phyloP scores from a whole-genome alignment of 2,888 invertebrate genomes.

The Spodoptera littoralis region DNA sequence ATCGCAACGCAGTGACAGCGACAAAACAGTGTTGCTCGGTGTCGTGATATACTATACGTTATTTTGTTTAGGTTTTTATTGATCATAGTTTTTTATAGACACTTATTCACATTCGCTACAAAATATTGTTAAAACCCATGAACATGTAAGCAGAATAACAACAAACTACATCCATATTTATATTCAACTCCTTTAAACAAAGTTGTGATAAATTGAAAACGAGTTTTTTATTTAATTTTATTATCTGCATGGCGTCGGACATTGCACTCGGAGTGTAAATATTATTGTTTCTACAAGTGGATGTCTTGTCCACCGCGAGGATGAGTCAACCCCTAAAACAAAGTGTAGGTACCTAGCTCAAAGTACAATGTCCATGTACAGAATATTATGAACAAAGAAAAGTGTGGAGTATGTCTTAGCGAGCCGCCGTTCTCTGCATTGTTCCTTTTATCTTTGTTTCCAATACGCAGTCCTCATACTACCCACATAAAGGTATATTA shows the following conservation, averaged over 20 bases:
- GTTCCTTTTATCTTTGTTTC: constrained; percentile 59
- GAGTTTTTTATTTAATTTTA: neutral
- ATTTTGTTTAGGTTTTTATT: constrained; percentile 16
- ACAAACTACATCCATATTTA: neutral
- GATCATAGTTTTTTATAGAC: neutral
- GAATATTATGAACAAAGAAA: constrained; percentile 60
- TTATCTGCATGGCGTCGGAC: neutral
- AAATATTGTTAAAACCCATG: constrained; percentile 2
- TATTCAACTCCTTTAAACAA: neutral
- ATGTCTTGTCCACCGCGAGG: constrained; percentile 3
- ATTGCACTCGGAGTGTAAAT: constrained; percentile 16
- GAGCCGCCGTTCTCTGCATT: constrained; percentile 60
- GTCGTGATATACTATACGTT: constrained; percentile 28
- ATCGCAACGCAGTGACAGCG: constrained; percentile 36
- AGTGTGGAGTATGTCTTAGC: constrained; percentile 53
- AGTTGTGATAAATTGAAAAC: neutral
- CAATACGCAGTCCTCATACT: constrained; percentile 46
- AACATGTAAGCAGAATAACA: neutral
- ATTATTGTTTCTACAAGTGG: constrained; percentile 27
- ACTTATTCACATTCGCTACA: neutral
- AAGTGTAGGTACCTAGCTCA: constrained; percentile 53
- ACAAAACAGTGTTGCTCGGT: constrained; percentile 28
- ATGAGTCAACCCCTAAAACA: constrained; percentile 45
- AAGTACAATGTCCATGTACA: constrained; percentile 55
- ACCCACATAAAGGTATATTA: constrained; percentile 23